phyloP scores from a whole-genome alignment of 2,113 vertebrate genomes.

The Eulemur macaco region DNA sequence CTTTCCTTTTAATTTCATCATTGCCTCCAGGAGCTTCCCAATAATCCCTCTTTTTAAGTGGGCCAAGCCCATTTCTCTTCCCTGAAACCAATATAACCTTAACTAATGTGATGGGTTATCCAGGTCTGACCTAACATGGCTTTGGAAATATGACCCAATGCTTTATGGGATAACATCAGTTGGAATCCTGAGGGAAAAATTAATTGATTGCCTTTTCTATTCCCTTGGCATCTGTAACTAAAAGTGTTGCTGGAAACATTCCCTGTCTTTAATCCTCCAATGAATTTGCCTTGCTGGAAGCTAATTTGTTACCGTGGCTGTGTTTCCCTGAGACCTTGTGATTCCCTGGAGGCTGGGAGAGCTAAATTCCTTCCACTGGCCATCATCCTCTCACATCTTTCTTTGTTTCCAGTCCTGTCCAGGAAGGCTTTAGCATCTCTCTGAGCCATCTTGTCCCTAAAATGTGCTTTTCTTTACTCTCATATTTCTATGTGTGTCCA shows the following conservation, averaged over 20 bases:
- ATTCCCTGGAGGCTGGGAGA: neutral
- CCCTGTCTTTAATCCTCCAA: conserved; percentile 15
- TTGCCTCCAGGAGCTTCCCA: neutral
- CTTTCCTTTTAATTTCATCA: neutral
- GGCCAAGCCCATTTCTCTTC: neutral
- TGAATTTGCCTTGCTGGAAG: conserved; percentile 22
- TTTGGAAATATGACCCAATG: neutral
- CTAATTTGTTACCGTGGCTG: neutral
- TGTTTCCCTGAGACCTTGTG: neutral
- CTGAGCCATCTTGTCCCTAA: neutral
- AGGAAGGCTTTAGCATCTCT: neutral
- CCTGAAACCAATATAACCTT: neutral
- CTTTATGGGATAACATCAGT: neutral
- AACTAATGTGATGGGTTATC: neutral
- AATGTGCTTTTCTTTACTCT: neutral
- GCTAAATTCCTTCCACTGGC: conserved; percentile 35
- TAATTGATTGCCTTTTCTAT: neutral
- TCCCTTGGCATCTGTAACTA: neutral
- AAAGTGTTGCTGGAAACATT: neutral
- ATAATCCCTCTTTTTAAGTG: neutral
- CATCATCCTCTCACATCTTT: neutral
- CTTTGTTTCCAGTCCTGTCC: neutral
- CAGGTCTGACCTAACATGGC: neutral
- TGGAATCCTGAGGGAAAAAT: neutral
- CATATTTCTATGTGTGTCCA: neutral